These are phyloP conservation scores for Syrphus vitripennis DNA, from an alignment of 2,888 invertebrate species.

Conservation along the genomic window DNA sequence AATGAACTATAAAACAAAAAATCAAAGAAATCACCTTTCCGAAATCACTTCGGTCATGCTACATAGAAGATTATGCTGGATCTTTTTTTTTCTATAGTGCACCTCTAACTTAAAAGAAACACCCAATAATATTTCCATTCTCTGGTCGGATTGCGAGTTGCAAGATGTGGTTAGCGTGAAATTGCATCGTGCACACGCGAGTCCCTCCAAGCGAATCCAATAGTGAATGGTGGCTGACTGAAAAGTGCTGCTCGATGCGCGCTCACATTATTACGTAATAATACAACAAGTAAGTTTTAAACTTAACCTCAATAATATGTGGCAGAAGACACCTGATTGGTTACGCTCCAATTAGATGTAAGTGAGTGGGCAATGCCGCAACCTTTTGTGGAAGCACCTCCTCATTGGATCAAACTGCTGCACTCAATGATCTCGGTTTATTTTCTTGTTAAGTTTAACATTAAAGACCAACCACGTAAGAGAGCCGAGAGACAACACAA, in stretches of 20 bases:
- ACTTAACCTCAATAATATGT: constrained; percentile 64
- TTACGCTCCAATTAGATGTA: constrained; percentile 67
- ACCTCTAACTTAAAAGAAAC: constrained; percentile 4
- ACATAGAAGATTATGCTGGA: constrained; percentile 40
- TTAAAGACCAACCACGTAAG: neutral
- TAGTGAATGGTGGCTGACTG: constrained; percentile 64
- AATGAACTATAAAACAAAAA: constrained; percentile 63
- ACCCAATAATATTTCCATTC: constrained; percentile 51
- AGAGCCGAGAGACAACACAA: neutral
- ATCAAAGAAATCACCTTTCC: constrained; percentile 60
- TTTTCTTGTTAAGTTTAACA: neutral
- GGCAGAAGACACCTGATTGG: constrained; percentile 69
- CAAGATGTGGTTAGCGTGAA: constrained; percentile 47
- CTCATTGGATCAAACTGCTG: constrained; percentile 9
- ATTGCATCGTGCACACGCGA: constrained; percentile 68
- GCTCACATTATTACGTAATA: constrained; percentile 55
- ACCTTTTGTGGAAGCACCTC: constrained; percentile 22
- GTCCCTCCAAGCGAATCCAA: constrained; percentile 61
- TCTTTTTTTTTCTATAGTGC: neutral
- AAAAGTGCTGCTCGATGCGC: constrained; percentile 19
- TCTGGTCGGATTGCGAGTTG: constrained; percentile 14
- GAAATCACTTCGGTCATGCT: constrained; percentile 67
- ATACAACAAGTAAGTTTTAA: constrained; percentile 58
- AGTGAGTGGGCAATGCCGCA: constrained; percentile 48
- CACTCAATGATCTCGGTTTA: neutral